Conservation (phyloP, 2,888 invertebrate species). For the Crepidodera aurea region DNA sequence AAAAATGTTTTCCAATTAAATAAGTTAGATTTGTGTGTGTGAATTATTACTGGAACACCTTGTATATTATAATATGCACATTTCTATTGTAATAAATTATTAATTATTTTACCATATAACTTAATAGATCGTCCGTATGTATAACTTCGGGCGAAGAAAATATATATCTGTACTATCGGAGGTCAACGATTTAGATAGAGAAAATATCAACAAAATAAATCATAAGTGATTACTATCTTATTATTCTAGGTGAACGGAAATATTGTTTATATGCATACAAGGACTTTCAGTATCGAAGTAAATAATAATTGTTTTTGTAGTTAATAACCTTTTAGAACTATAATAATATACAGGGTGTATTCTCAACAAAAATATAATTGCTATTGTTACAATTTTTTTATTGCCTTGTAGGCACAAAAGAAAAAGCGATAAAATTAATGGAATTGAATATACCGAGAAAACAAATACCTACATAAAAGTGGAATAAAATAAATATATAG, state of each 20-base stretch:
- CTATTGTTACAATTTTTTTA: no score
- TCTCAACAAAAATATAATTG: background rate
- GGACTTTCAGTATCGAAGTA: background rate
- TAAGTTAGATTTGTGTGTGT: no score
- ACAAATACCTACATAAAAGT: no score
- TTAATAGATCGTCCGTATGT: background rate
- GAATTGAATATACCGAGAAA: no score
- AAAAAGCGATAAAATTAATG: no score
- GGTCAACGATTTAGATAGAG: slow-evolving; percentile 14
- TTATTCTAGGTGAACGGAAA: slow-evolving; percentile 18
- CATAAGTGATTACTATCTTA: slow-evolving; percentile 17
- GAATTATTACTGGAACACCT: no score
- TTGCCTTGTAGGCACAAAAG: no score
- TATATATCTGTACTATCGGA: slow-evolving; percentile 6
- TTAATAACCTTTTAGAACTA: background rate
- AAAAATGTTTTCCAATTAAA: no score
- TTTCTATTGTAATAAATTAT: background rate
- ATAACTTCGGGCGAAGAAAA: slow-evolving; percentile 1
- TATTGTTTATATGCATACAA: slow-evolving; percentile 11
- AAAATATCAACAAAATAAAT: slow-evolving; percentile 18
- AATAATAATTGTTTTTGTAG: background rate
- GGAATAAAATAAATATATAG: no score
- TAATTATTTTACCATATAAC: background rate
- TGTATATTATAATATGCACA: no score
- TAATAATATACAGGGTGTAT: background rate